Evolutionary conservation across 2,888 invertebrate species (phyloP).

Genomic region (Smittia aterrima): DNA sequence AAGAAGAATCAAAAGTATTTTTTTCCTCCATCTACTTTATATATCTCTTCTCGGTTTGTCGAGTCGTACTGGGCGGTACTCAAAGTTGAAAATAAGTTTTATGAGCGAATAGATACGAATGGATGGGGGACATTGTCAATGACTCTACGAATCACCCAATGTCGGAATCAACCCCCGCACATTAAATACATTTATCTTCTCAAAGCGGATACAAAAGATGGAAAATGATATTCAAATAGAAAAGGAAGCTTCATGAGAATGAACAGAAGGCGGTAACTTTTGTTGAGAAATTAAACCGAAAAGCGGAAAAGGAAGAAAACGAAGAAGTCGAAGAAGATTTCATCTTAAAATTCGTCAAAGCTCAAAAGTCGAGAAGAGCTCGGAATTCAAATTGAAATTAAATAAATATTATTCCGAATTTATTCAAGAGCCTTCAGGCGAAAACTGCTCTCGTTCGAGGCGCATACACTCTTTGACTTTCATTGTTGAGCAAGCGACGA

Average conservation of each 20-base stretch:
- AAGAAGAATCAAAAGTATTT: not conserved
- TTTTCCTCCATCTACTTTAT: too few relatives aligned
- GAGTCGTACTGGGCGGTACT: too few relatives aligned
- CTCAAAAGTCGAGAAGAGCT: slow-evolving; percentile 38
- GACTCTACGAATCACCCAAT: too few relatives aligned
- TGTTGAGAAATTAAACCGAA: not conserved
- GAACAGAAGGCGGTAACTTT: slow-evolving; percentile 39
- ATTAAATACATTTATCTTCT: slow-evolving; percentile 7
- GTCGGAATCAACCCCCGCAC: not conserved
- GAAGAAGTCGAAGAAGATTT: too few relatives aligned
- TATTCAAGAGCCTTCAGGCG: slow-evolving; percentile 29
- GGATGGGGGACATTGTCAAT: too few relatives aligned
- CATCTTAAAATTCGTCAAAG: slow-evolving; percentile 33
- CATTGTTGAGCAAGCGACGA: slow-evolving; percentile 2
- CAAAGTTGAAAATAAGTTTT: too few relatives aligned
- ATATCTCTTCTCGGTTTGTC: too few relatives aligned
- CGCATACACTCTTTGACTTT: slow-evolving; percentile 4
- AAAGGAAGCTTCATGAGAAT: slow-evolving; percentile 3
- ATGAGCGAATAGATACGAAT: too few relatives aligned
- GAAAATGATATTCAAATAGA: slow-evolving; percentile 40
- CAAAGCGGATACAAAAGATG: slow-evolving; percentile 40
- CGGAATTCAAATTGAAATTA: slow-evolving; percentile 31
- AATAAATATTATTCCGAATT: slow-evolving; percentile 37
- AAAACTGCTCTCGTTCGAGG: slow-evolving; percentile 15
- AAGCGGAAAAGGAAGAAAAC: not conserved